Conservation (phyloP, 2,888 invertebrate species). For the Melangyna quadrimaculata region DNA sequence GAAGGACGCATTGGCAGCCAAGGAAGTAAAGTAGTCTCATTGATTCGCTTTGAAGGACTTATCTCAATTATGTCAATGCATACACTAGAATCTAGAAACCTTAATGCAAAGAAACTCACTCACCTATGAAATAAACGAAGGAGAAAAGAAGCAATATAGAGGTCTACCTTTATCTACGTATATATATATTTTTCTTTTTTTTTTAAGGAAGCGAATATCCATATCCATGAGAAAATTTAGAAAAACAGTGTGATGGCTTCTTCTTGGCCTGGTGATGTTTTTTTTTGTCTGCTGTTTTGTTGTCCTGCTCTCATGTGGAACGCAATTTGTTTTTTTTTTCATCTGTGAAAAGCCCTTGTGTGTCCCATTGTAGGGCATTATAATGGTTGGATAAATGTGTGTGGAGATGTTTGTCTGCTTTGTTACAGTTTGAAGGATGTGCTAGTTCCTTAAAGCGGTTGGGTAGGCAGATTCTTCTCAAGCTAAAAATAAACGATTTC, state of each 20-base stretch:
- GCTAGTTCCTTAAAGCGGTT: slow-evolving; percentile 61
- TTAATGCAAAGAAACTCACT: slow-evolving; percentile 23
- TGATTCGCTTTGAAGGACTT: slow-evolving; percentile 48
- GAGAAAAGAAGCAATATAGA: not conserved
- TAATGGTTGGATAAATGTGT: slow-evolving; percentile 45
- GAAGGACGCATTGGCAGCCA: slow-evolving; percentile 39
- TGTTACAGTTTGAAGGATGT: slow-evolving; percentile 47
- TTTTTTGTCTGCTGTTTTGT: slow-evolving; percentile 1
- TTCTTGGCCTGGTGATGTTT: not conserved
- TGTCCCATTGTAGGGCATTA: slow-evolving; percentile 46
- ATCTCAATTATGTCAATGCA: slow-evolving; percentile 29
- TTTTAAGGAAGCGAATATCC: not conserved
- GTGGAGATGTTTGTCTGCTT: slow-evolving; percentile 39
- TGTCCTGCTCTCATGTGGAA: slow-evolving; percentile 39
- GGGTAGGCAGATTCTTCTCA: slow-evolving; percentile 47
- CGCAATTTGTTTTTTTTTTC: slow-evolving; percentile 25
- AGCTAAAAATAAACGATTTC: slow-evolving; percentile 62
- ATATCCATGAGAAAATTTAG: not conserved
- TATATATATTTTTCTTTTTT: not conserved
- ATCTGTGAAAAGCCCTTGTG: slow-evolving; percentile 1
- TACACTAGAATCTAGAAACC: slow-evolving; percentile 3
- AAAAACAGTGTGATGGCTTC: not conserved
- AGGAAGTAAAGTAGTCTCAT: slow-evolving; percentile 31
- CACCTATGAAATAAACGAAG: slow-evolving; percentile 29
- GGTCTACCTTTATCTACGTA: not conserved